A percentile compares a stretch with the other conserved stretches of the same genome.
phyloP scores from a whole-genome alignment of 2,797 vertebrate species.

The Centropyge bicolor region DNA sequence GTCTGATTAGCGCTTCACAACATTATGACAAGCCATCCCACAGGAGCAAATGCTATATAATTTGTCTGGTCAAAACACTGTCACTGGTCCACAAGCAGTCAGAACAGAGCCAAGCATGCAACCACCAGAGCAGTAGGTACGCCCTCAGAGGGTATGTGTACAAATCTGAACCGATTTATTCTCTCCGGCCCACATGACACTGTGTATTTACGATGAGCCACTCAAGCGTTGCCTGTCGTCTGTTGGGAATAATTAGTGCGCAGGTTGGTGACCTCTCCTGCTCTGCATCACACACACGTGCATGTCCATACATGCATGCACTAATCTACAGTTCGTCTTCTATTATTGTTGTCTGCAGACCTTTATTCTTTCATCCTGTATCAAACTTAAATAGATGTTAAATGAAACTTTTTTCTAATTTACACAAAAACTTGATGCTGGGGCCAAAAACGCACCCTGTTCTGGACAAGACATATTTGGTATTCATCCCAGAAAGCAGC shows the following conservation, averaged over 20 bases:
- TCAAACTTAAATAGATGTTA: neutral
- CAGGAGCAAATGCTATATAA: slow-evolving; percentile 17
- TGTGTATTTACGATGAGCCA: slow-evolving; percentile 70
- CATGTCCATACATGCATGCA: neutral
- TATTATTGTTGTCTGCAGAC: slow-evolving; percentile 12
- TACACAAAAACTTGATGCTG: neutral
- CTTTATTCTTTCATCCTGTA: neutral
- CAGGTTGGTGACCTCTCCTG: slow-evolving; percentile 61
- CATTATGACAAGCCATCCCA: slow-evolving; percentile 32
- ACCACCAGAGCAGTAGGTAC: slow-evolving; percentile 17
- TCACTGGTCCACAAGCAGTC: neutral
- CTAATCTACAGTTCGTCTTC: neutral
- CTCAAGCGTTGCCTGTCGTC: slow-evolving; percentile 65
- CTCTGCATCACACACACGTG: slow-evolving; percentile 6
- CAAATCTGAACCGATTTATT: slow-evolving; percentile 55
- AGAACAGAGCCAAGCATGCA: slow-evolving; percentile 1
- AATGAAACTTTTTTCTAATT: slow-evolving; percentile 1
- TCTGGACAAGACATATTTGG: slow-evolving; percentile 27
- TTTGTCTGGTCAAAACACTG: slow-evolving; percentile 34
- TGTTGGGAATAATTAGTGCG: slow-evolving; percentile 71
- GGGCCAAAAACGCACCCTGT: slow-evolving; percentile 2
- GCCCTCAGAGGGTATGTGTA: slow-evolving; percentile 41
- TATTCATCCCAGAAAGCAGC: slow-evolving; percentile 25
- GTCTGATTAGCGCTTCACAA: slow-evolving; percentile 37
- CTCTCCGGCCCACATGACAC: slow-evolving; percentile 53